A percentile compares a stretch with the other conserved stretches of the same genome.
Evolutionary conservation across 2,113 vertebrate genomes (phyloP).

Genomic region (Dasypus novemcinctus): DNA sequence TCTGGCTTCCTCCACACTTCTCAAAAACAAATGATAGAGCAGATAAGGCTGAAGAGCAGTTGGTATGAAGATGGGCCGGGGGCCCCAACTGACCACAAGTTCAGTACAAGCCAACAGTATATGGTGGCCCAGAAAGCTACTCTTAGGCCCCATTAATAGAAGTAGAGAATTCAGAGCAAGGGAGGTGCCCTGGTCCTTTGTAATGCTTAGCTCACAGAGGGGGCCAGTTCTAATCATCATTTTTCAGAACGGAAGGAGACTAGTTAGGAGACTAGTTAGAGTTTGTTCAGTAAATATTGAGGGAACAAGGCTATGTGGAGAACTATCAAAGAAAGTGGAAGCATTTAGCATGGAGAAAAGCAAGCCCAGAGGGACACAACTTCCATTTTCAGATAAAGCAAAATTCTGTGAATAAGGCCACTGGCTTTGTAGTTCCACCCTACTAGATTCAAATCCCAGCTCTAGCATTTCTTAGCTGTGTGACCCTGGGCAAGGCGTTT

Average conservation of each 20-base stretch:
- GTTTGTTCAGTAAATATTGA: neutral
- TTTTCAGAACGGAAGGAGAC: constrained; percentile 17
- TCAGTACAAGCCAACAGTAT: neutral
- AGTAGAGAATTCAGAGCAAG: neutral
- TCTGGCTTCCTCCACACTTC: neutral
- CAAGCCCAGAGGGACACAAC: neutral
- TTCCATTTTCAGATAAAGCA: neutral
- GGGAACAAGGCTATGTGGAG: neutral
- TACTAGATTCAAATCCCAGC: neutral
- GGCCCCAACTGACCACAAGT: neutral
- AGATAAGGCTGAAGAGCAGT: neutral
- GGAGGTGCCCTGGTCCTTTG: neutral
- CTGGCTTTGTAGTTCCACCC: neutral
- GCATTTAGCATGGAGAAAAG: neutral
- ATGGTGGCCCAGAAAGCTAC: neutral
- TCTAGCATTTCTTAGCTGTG: neutral
- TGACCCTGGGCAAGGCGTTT: neutral
- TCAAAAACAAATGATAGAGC: neutral
- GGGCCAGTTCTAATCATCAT: neutral
- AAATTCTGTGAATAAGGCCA: neutral
- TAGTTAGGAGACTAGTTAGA: neutral
- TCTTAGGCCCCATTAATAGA: neutral
- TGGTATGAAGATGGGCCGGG: neutral
- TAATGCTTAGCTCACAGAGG: neutral
- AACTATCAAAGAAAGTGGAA: neutral